Conservation (phyloP, 2,888 invertebrate species). For the Hirtodrosophila cameraria region DNA sequence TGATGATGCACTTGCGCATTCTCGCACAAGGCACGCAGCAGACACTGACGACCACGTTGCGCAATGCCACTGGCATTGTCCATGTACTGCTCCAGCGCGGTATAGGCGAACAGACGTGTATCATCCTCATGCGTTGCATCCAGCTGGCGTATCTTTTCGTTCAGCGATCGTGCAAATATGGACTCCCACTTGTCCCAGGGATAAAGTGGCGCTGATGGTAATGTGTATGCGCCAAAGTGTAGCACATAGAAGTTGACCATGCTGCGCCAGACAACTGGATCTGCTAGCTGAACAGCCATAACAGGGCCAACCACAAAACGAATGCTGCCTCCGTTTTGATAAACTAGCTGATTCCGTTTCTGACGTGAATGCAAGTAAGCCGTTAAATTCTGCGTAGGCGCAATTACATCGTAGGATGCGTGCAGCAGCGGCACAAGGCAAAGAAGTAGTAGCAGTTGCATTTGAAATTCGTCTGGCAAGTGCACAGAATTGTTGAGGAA, state of each 20-base stretch:
- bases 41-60: conserved; percentile 72
- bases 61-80: conserved; percentile 39
- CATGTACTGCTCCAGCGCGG: conserved; percentile 77
- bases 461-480: conserved; percentile 7
- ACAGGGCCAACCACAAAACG: conserved; percentile 68
- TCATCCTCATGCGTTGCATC: conserved; percentile 70
- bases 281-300: conserved; percentile 69
- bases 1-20: conserved; percentile 81
- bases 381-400: conserved; percentile 51
- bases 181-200: conserved; percentile 82
- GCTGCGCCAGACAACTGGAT: conserved; percentile 78
- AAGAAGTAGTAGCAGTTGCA: conserved; percentile 21
- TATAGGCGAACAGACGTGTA: conserved; percentile 77
- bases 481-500: conserved; percentile 16
- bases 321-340: conserved; percentile 54
- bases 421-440: conserved; percentile 21
- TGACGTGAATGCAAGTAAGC: conserved; percentile 51
- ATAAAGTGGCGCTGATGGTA: conserved; percentile 75
- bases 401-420: conserved; percentile 34
- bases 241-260: conserved; percentile 66
- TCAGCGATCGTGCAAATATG: conserved; percentile 68
- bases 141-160: conserved; percentile 45
- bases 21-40: conserved; percentile 81
- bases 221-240: conserved; percentile 76
- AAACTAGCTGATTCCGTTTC: conserved; percentile 56